Evolutionary conservation across 2,888 invertebrate species (phyloP), one percentile per base, ranked within the genome.

Genomic region (Odontothrips loti): DNA sequence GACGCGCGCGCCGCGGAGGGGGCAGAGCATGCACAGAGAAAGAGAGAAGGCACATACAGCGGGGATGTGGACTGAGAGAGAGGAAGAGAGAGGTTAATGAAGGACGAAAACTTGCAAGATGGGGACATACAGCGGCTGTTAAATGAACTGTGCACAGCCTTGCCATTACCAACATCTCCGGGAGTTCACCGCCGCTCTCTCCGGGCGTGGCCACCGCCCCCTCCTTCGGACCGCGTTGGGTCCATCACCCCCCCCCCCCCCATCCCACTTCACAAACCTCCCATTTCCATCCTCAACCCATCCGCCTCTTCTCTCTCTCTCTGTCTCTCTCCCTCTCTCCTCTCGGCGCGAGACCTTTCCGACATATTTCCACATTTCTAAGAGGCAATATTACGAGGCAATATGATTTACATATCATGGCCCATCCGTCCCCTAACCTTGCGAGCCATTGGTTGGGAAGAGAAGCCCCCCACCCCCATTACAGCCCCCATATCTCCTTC

Each of bases 91-190:
- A 27, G 68, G 68, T 75, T 75, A 75, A 75, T 75, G 68, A 75
- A 75, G 68, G 68, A 75, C 68, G 68, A 75, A 75, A 75, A 75
- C 68, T 75, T 75, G 68, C 68, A 75, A 75, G 68, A 75, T 75
- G 68, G 68, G 68, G 68, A 75, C 68, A 75, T 75, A 75, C 68
- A 75, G 68, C 68, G 68, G 68, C 68, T 27, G 68, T 75, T 75
- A 75, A 75, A 75, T 75, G 68, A 75, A 75, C 68, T 75, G 68
- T 75, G 68, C 68, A 75, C 68, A 27, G 68, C 23, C 68, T 75
- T 27, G 68, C 68, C 68, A 75, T 75, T 75, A 75, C 68, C 68
- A 75, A 75, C 68, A 75, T 75, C 68, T 75, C 68, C 68, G 68
- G 68, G 68, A 75, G 68, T 75, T 23, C 68, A 27, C 68, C 68